Evolutionary conservation across 2,113 vertebrate genomes (phyloP), one percentile per base, ranked within the genome.

Genomic region (Scalopus aquaticus): DNA sequence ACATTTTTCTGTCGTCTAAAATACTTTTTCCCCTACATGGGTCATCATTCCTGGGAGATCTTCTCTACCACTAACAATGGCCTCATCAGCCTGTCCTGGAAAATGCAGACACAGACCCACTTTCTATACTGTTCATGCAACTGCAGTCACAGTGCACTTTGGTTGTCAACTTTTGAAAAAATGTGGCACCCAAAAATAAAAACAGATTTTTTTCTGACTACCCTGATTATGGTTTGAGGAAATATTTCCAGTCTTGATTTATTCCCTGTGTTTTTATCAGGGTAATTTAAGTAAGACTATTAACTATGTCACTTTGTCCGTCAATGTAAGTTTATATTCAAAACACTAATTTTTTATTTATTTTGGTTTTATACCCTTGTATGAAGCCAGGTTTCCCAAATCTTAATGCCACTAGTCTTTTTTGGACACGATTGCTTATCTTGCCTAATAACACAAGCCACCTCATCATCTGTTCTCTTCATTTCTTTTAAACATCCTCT

Each of bases 1-100:
- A 83, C 22, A 42, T 80, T 72, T 93, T 93, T 85, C 78, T 81
- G 10, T 96, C 78, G 51, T 77, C 69, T 69, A 10, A 91, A 88
- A 17, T 67, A 16, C 49, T 39, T 69, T 42, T 20, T 20, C 13
- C 73, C 32, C 7, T 5, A 6, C 0, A 2, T 30, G 56, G 42
- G 64, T n/a, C 65, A 90, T 74, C 46, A n/a, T 76, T 60, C 60
- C 8, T 88, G 67, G 62, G 76, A 24, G 6, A 42, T 84, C 32
- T 89, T 64, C 60, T 77, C 86, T 26, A 0, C 64, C 49, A 22
- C 54, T 32, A n/a, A 28, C 15, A 56, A 1, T 42, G 4, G 13
- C 26, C 62, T 78, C 62, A 51, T 62, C 58, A 35, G 13, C 77
- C 32, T 76, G 37, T 64, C 20, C 49, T 86, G 76, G 74, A 54